Conservation (phyloP, 2,888 invertebrate genomes). For the Eledone cirrhosa region DNA sequence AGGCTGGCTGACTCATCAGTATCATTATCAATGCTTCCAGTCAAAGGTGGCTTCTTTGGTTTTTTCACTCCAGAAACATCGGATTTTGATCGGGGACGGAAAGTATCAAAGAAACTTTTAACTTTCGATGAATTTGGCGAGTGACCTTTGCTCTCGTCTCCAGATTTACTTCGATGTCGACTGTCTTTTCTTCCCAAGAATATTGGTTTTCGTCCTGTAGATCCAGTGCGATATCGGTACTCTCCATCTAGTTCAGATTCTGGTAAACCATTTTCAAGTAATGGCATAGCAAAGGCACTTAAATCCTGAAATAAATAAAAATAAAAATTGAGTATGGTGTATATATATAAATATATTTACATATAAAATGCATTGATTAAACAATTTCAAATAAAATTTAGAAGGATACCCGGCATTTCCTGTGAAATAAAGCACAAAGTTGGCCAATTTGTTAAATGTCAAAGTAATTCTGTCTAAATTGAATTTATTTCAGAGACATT, state of each 20-base stretch:
- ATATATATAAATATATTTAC: no score
- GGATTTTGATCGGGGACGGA: slow-evolving; percentile 62
- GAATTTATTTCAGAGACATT: no score
- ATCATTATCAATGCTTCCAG: slow-evolving; percentile 48
- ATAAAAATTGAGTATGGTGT: neutral
- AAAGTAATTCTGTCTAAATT: no score
- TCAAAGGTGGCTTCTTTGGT: slow-evolving; percentile 50
- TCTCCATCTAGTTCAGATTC: slow-evolving; percentile 47
- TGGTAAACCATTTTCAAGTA: slow-evolving; percentile 49
- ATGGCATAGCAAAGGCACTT: slow-evolving; percentile 64
- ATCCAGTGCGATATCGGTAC: slow-evolving; percentile 57
- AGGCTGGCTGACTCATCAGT: slow-evolving; percentile 53
- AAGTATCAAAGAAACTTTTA: slow-evolving; percentile 59
- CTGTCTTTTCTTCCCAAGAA: slow-evolving; percentile 44
- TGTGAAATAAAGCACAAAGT: no score
- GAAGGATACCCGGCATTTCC: no score
- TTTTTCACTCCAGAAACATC: slow-evolving; percentile 60
- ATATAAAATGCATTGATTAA: no score
- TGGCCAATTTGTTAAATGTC: no score
- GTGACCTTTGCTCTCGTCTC: slow-evolving; percentile 46
- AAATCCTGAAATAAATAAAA: slow-evolving; percentile 57
- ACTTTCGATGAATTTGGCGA: slow-evolving; percentile 55
- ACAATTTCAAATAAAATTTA: no score
- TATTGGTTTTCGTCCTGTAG: slow-evolving; percentile 51
- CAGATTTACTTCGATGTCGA: slow-evolving; percentile 54